Base-by-base conservation (phyloP, 1,140 invertebrate genomes). In the Cydia fagiglandana region DNA sequence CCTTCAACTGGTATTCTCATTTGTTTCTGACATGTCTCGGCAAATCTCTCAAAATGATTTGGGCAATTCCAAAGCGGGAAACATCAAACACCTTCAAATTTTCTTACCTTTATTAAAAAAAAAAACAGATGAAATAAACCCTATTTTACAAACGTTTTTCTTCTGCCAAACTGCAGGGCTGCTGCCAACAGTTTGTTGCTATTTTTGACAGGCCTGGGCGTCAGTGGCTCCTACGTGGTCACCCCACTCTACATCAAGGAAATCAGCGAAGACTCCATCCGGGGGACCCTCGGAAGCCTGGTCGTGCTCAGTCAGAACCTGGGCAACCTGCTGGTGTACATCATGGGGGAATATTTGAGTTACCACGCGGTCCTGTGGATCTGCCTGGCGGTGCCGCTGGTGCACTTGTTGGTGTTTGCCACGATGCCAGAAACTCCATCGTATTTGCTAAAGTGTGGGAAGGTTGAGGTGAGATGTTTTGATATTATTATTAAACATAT, bases 161-260 rank as follows among this genome's bases (percentile, higher is more conserved):
- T n/a, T n/a, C n/a, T n/a, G n/a, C n/a, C n/a, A n/a, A n/a, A n/a
- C n/a, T n/a, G n/a, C n/a, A n/a, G n/a, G n/a, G n/a, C n/a, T n/a
- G n/a, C n/a, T n/a, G n/a, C n/a, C n/a, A n/a, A n/a, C n/a, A n/a
- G n/a, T n/a, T n/a, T n/a, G n/a, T n/a, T n/a, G n/a, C n/a, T n/a
- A n/a, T 34, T 34, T 10, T 41, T 41, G 13, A 47, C 91, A 12
- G 91, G 91, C 0, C 74, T 91, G 0, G 88, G 88, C 0, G 86
- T 90, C 0, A 84, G 84, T 12, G 89, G 89, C 0, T 85, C 86
- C 10, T 92, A 92, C 73, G 88, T 91, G 0, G 90, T 92, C 34
- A 91, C 89, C 0, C 89, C 90, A 1, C 70, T 92, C 0, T 92
- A 92, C 78, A 88, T 92, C 73, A 92, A 92, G 56, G 90, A 92